Conservation (phyloP, 1,140 invertebrate species). For the Diprion similis region DNA sequence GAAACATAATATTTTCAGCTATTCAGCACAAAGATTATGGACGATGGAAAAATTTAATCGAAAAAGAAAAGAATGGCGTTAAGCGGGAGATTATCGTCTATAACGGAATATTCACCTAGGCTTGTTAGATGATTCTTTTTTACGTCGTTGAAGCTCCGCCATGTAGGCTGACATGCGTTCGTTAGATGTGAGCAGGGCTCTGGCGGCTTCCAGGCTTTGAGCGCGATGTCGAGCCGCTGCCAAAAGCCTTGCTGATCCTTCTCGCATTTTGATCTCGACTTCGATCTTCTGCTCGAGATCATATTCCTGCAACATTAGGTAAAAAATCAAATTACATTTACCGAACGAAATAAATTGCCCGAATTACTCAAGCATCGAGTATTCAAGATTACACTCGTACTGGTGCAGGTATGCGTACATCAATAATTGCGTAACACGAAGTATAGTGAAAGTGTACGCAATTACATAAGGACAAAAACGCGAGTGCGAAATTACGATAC, state of each 20-base stretch:
- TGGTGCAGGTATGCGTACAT: no score
- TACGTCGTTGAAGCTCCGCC: slow-evolving; percentile 70
- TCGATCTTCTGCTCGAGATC: slow-evolving; percentile 77
- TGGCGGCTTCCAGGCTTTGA: slow-evolving; percentile 74
- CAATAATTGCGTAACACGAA: no score
- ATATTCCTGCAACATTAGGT: slow-evolving; percentile 59
- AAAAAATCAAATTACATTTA: slow-evolving; percentile 10
- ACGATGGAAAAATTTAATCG: no score
- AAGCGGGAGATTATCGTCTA: no score
- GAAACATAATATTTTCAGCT: no score
- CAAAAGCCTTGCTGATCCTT: slow-evolving; percentile 73
- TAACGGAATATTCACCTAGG: slow-evolving; percentile 26
- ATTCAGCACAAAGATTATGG: no score
- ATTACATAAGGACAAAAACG: no score
- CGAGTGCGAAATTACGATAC: no score
- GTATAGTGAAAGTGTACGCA: no score
- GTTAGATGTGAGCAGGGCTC: slow-evolving; percentile 72
- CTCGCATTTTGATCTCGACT: slow-evolving; percentile 77
- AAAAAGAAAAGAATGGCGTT: no score
- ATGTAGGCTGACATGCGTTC: slow-evolving; percentile 74
- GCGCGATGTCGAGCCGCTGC: slow-evolving; percentile 71
- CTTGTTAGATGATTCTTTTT: slow-evolving; percentile 53
- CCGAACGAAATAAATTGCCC: background rate
- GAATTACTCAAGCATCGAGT: no score
- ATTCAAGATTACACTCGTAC: no score